Evolutionary conservation across 1,140 invertebrate genomes (phyloP).

Genomic region (Zaprionus camerounensis): DNA sequence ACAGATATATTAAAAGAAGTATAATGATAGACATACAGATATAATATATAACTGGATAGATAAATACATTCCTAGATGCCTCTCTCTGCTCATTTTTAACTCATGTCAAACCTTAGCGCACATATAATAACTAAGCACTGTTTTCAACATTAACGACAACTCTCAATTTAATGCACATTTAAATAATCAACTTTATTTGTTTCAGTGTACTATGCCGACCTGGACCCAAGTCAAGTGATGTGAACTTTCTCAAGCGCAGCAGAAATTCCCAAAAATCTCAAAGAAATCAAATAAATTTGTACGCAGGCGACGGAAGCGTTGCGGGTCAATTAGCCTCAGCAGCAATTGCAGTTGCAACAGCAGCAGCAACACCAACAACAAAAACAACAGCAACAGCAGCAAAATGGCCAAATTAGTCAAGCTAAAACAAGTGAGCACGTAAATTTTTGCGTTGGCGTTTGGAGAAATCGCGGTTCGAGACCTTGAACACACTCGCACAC

Average conservation of each 20-base stretch:
- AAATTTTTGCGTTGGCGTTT: slow-evolving; percentile 55
- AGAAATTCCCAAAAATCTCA: slow-evolving; percentile 22
- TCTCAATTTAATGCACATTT: not conserved
- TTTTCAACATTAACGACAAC: not conserved
- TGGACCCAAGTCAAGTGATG: slow-evolving; percentile 17
- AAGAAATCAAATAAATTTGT: slow-evolving; percentile 63
- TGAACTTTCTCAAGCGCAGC: slow-evolving; percentile 64
- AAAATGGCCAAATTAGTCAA: slow-evolving; percentile 61
- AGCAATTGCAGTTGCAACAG: slow-evolving; percentile 12
- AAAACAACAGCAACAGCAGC: slow-evolving; percentile 12
- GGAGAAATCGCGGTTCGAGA: slow-evolving; percentile 76
- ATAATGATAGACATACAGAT: too few species aligned
- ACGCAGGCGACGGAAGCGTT: slow-evolving; percentile 71
- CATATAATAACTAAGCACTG: not conserved
- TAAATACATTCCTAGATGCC: too few species aligned
- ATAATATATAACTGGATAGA: too few species aligned
- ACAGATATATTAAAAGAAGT: too few species aligned
- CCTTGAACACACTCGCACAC: slow-evolving; percentile 56
- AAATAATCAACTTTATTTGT: not conserved
- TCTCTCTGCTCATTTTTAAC: too few species aligned
- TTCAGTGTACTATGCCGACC: not conserved
- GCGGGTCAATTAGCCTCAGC: slow-evolving; percentile 60
- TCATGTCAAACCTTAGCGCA: too few species aligned
- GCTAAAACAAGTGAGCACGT: slow-evolving; percentile 61
- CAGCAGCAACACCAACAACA: slow-evolving; percentile 11